Evolutionary conservation across 2,797 vertebrate genomes (phyloP), one percentile per base, ranked within the genome.

Genomic region (Megaceryle alcyon): DNA sequence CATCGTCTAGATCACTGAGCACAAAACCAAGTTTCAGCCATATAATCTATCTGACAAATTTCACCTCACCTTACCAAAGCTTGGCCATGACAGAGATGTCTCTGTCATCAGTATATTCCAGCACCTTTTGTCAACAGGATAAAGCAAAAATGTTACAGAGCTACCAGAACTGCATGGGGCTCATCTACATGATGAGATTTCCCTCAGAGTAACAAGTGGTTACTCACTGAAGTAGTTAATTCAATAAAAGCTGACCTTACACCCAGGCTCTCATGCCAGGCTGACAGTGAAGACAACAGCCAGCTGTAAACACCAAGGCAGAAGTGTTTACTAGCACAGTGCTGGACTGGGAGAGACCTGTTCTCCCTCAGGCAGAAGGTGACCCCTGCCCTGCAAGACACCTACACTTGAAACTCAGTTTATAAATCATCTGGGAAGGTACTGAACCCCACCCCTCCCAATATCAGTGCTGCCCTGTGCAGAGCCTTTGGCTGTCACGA

Each of bases 11-110:
- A 48, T 88, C 94, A 93, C 68, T 21, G 26, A 97, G 31, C 44
- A 71, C 73, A 92, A 90, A 95, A 91, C 29, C 17, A 4, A 82
- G 37, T 91, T 93, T 92, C 91, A 92, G 75, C 64, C 8, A 3
- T 28, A 82, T 49, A 78, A 88, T 69, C 65, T 85, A 72, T 10
- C 2, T 83, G 78, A 59, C 61, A 84, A 88, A 71, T 39, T 5
- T 14, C 2, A 20, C 23, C 46, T 78, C 33, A 20, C 10, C 10
- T 78, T 33, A 22, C 12, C 8, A 26, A 85, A 90, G 29, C 35
- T 76, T 0, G 0, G 6, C 18, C 54, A n/a, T 1, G 2, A 71
- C 13, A 33, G 44, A 91, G 12, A 8, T 28, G 16, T 7, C 22
- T 68, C 75, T 89, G 26, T 68, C 37, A 19, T 33, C 6, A 12